Percentiles rank a stretch among this genome's conserved stretches.
Evolutionary conservation across 2,888 invertebrate species (phyloP).

Genomic region (Nebria brevicollis): DNA sequence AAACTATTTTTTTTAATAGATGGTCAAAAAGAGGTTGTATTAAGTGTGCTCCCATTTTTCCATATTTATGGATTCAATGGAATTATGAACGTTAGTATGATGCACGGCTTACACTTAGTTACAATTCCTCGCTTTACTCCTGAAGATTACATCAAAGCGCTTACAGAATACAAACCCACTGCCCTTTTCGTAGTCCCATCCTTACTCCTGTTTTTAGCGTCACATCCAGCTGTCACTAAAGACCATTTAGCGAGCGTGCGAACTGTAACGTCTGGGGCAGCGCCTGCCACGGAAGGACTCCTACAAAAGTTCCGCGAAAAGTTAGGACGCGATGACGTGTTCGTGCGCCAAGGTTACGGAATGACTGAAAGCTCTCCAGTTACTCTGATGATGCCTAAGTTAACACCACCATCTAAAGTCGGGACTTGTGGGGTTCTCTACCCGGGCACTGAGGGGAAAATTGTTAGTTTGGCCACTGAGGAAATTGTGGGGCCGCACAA

Average conservation of each 20-base stretch:
- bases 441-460: constrained; percentile 74
- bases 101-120: constrained; percentile 71
- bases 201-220: constrained; percentile 77
- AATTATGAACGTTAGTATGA: constrained; percentile 71
- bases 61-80: constrained; percentile 82
- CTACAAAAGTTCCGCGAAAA: constrained; percentile 72
- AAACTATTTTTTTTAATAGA: constrained; percentile 54
- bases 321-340: constrained; percentile 60
- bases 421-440: constrained; percentile 76
- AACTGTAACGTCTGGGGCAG: constrained; percentile 77
- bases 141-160: constrained; percentile 74
- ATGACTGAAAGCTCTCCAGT: constrained; percentile 79
- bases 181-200: constrained; percentile 81
- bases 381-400: constrained; percentile 68
- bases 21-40: constrained; percentile 66
- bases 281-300: constrained; percentile 74
- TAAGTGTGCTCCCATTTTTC: constrained; percentile 79
- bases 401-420: constrained; percentile 69
- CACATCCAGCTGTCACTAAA: constrained; percentile 74
- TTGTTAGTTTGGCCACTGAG: constrained; percentile 69
- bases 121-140: constrained; percentile 79
- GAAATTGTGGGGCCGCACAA: constrained; percentile 70
- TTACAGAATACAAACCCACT: constrained; percentile 70
- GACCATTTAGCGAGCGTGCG: constrained; percentile 74
- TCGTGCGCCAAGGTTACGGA: constrained; percentile 67